These are phyloP conservation scores for Ectropis grisescens DNA, from an alignment of 1,140 invertebrate species.

Conservation along the genomic window DNA sequence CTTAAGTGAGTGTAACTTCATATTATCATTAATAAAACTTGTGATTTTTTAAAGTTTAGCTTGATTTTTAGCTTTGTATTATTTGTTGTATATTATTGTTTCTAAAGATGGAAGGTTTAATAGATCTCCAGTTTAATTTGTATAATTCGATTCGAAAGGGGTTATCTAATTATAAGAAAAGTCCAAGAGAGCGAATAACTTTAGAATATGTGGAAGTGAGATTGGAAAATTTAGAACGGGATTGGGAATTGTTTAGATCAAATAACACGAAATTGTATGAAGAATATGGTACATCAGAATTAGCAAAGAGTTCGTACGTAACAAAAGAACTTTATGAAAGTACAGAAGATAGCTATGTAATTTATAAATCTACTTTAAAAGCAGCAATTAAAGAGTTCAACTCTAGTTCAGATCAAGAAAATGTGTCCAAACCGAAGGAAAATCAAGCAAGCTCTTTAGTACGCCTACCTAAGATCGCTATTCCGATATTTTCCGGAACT, in stretches of 20 bases:
- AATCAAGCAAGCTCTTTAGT: not conserved
- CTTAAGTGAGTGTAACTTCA: too few relatives aligned
- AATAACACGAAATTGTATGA: slow-evolving; percentile 3
- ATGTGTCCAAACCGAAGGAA: too few relatives aligned
- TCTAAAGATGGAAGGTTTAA: too few relatives aligned
- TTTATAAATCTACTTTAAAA: not conserved
- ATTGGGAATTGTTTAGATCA: slow-evolving; percentile 5
- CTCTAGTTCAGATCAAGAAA: not conserved
- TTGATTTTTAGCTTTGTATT: too few relatives aligned
- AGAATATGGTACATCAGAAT: not conserved
- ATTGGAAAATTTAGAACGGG: slow-evolving; percentile 5
- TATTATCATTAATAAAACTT: too few relatives aligned
- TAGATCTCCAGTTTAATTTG: too few relatives aligned
- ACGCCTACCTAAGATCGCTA: not conserved
- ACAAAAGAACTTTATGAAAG: slow-evolving; percentile 1
- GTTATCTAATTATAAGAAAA: too few relatives aligned
- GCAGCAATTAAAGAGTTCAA: not conserved
- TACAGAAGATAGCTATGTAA: slow-evolving; percentile 2
- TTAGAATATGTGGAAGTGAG: slow-evolving; percentile 6
- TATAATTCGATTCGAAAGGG: too few relatives aligned
- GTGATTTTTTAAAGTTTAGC: too few relatives aligned
- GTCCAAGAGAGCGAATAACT: slow-evolving; percentile 5
- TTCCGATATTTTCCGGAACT: not conserved
- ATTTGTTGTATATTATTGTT: too few relatives aligned
- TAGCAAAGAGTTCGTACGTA: slow-evolving; percentile 1